Evolutionary conservation across 2,888 invertebrate genomes (phyloP).

Genomic region (Hydrotaea diabolus): DNA sequence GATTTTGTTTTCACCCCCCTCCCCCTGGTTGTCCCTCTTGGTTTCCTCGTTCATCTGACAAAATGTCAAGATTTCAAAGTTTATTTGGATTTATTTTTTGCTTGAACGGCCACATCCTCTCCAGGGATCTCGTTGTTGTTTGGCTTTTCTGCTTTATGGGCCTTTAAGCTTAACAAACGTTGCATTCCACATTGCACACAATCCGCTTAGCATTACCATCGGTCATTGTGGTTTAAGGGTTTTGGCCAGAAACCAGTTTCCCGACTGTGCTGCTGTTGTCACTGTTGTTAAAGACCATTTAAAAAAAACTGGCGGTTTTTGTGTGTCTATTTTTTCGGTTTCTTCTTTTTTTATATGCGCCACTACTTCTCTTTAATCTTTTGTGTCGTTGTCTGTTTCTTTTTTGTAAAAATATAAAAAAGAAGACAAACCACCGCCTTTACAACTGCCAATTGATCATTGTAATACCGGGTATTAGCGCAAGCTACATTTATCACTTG

Average conservation of each 20-base stretch:
- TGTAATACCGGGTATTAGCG: conserved; percentile 41
- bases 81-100: conserved; percentile 15
- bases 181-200: conserved; percentile 25
- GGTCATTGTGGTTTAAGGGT: conserved; percentile 1
- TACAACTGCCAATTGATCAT: conserved; percentile 65
- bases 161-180: conserved; percentile 1
- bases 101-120: conserved; percentile 42
- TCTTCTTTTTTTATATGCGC: background rate
- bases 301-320: conserved; percentile 32
- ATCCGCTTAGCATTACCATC: conserved; percentile 28
- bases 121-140: conserved; percentile 47
- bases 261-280: background rate
- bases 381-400: conserved; percentile 11
- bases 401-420: conserved; percentile 31
- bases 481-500: conserved; percentile 33
- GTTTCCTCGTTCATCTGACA: conserved; percentile 48
- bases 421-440: conserved; percentile 37
- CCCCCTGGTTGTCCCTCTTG: background rate
- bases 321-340: background rate
- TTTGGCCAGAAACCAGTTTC: conserved; percentile 30
- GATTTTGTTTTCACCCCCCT: too few species aligned
- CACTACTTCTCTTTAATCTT: conserved; percentile 48
- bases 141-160: conserved; percentile 17
- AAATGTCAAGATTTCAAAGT: conserved; percentile 63
- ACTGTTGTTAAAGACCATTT: conserved; percentile 49